Evolutionary conservation across 2,797 vertebrate genomes (phyloP).

Genomic region (Sarcoramphus papa): DNA sequence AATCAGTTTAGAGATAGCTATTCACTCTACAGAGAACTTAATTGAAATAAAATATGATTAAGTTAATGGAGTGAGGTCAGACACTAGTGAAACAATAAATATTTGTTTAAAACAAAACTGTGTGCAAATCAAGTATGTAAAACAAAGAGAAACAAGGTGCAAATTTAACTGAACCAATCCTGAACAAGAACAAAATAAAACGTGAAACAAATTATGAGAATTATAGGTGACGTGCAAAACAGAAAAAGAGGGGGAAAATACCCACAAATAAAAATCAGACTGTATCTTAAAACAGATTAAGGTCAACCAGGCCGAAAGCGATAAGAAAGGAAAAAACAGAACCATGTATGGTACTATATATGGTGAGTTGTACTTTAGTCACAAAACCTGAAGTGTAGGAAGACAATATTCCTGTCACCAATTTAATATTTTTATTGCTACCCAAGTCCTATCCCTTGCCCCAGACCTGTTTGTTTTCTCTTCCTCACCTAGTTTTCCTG

Average conservation of each 20-base stretch:
- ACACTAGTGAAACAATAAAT: neutral
- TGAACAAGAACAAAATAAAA: neutral
- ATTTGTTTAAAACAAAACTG: neutral
- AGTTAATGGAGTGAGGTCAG: neutral
- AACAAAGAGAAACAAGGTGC: neutral
- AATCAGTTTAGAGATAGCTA: neutral
- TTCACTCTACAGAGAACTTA: neutral
- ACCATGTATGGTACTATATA: neutral
- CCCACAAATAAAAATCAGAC: neutral
- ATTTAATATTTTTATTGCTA: neutral
- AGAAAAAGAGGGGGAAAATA: neutral
- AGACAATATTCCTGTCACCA: neutral
- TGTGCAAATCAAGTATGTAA: neutral
- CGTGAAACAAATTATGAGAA: neutral
- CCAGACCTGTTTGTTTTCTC: neutral
- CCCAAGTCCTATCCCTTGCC: neutral
- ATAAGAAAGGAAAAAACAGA: neutral
- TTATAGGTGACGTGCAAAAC: neutral
- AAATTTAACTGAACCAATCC: neutral
- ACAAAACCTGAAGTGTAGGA: neutral
- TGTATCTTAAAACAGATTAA: neutral
- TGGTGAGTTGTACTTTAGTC: neutral
- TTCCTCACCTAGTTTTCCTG: neutral
- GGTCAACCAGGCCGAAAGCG: neutral
- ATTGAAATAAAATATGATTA: neutral